Evolutionary conservation across 2,888 invertebrate genomes (phyloP), one percentile per base, ranked within the genome.

Genomic region (Schizaphis graminum): DNA sequence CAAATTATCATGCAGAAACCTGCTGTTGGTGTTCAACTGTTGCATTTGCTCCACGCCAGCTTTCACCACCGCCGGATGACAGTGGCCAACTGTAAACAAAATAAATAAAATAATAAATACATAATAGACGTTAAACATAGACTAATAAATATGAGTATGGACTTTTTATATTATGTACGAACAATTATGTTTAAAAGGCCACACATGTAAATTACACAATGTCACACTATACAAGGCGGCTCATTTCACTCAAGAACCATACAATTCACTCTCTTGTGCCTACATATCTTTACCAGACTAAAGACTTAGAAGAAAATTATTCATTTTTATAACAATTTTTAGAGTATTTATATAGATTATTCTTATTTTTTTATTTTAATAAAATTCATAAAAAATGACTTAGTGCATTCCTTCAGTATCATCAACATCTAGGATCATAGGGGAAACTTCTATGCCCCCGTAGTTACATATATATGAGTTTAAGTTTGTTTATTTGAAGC

Each of bases 1-100:
- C 95, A 99, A 96, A 96, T 99, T 98, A 96, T 99, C 99, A 96
- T 99, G 99, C 26, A 99, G 97, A 96, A 99, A 99, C 77, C 99
- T 97, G 96, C 98, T 98, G 96, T 99, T 99, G 89, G 99, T 99
- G 95, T 98, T 98, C 95, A 99, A 97, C 5, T 97, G 96, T 35
- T 97, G 97, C 98, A 99, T 98, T 96, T 99, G 99, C 94, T 98
- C 97, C 94, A 97, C 97, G 3, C 98, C 99, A 0, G 99, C 99
- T 95, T 98, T 97, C 2, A 99, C 99, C 44, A 99, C 99, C 95
- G 97, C 97, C 0, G 99, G 99, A 96, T 99, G 99, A 95, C 99
- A 99, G 96, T 99, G 99, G 1, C 99, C 99, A 95, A 99, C 99
- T 99, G 96, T 24, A 96, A 96, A 95, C 87, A 94, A 89, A 95